These are phyloP conservation scores for Nanorana parkeri DNA, from an alignment of 2,113 vertebrate species.

Conservation along the genomic window DNA sequence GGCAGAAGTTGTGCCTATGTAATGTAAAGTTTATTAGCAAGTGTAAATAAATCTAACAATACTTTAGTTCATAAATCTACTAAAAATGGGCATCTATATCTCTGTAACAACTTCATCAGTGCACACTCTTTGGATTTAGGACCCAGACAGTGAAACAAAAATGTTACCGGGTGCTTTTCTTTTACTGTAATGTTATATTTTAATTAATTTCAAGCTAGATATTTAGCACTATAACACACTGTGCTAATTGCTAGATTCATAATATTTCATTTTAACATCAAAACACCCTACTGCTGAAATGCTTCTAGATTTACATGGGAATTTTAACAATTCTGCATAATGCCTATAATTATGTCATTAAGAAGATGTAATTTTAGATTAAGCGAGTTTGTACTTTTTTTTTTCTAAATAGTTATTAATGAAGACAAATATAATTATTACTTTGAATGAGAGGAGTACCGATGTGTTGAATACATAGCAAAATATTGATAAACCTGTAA, in stretches of 20 bases:
- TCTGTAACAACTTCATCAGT: too few relatives aligned
- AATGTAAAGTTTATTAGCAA: not conserved
- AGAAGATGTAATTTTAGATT: conserved; percentile 53
- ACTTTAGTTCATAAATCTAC: not conserved
- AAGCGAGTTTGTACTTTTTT: not conserved
- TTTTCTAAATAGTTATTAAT: conserved; percentile 17
- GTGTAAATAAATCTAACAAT: not conserved
- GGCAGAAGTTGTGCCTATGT: too few relatives aligned
- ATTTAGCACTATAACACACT: conserved; percentile 69
- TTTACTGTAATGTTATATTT: conserved; percentile 45
- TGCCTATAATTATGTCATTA: conserved; percentile 64
- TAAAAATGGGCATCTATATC: too few relatives aligned
- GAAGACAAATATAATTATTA: not conserved
- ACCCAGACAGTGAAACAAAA: not conserved
- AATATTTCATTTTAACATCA: conserved; percentile 63
- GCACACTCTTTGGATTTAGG: not conserved
- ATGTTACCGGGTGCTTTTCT: conserved; percentile 18
- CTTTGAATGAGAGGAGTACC: not conserved
- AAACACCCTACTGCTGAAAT: conserved; percentile 60
- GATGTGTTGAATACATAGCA: not conserved
- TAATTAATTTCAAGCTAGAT: conserved; percentile 65
- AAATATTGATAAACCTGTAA: conserved; percentile 14
- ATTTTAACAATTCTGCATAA: conserved; percentile 68
- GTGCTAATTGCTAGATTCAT: conserved; percentile 67
- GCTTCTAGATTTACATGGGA: conserved; percentile 41